Percentiles rank a stretch among this genome's conserved stretches.
These are phyloP conservation scores for Dusona sp. DNA, from an alignment of 2,888 invertebrate species.

Conservation along the genomic window DNA sequence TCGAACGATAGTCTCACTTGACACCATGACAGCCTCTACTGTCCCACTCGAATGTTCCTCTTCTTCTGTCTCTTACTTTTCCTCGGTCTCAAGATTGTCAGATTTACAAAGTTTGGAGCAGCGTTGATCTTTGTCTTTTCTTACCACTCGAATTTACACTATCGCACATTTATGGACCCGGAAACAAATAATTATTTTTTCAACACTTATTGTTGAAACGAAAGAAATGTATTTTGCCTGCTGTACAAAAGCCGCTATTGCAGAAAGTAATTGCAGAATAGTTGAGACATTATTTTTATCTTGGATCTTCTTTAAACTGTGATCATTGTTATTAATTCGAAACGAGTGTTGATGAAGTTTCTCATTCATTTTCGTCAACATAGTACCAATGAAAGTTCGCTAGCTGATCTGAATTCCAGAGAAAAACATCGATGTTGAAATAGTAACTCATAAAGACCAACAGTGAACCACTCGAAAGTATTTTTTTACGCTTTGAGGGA, in stretches of 20 bases:
- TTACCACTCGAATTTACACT: not conserved
- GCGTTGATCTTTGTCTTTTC: not conserved
- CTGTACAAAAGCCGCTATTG: not conserved
- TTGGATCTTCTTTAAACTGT: no score
- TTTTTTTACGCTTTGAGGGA: slow-evolving; percentile 35
- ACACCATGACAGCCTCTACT: slow-evolving; percentile 24
- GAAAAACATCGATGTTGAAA: not conserved
- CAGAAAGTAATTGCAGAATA: not conserved
- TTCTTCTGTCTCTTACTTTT: slow-evolving; percentile 1
- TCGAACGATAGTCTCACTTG: slow-evolving; percentile 36
- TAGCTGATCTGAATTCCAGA: not conserved
- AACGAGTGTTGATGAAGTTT: not conserved
- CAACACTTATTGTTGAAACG: not conserved
- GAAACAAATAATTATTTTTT: not conserved
- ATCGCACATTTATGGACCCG: not conserved
- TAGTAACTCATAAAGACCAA: not conserved
- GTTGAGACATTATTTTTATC: no score
- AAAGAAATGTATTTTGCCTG: not conserved
- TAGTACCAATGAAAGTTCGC: not conserved
- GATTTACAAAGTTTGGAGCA: not conserved
- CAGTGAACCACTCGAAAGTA: slow-evolving; percentile 43
- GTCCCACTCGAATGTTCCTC: slow-evolving; percentile 11
- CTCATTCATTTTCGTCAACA: not conserved
- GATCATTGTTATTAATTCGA: not conserved
- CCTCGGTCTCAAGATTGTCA: not conserved